Base-by-base conservation (phyloP, 2,888 invertebrate species). In the Cantharis lateralis region DNA sequence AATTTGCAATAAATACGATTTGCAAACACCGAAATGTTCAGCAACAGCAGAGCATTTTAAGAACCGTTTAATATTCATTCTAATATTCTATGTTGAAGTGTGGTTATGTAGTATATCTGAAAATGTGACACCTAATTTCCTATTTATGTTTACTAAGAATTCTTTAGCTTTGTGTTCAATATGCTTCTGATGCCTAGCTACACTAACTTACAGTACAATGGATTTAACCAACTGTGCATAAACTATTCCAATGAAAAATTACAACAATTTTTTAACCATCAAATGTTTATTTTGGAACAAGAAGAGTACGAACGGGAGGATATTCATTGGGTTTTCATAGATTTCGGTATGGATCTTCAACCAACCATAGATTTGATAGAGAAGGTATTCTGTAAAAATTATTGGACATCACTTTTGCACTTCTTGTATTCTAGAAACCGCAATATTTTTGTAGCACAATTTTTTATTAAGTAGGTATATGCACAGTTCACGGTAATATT, bases 211-310 rank as follows among this genome's bases (percentile, higher is more conserved):
- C 92, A 96, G 96, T 94, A 92, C 91, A 97, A 97, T 91, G 94
- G 96, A 88, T 97, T 97, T 92, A 96, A 97, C 91, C 97, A 97
- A 90, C 92, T 97, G 88, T 97, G 97, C 92, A 96, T 97, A 93
- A 97, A 97, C 92, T 97, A 96, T 92, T 96, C 96, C 87, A 97
- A 97, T 89, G 97, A 97, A 91, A 95, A 96, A 89, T 92, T 97
- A 85, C 97, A 97, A 90, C 97, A 97, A 88, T 97, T 95, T 91
- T 97, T 97, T 93, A 97, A 97, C 90, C 96, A 97, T 89, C 94
- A 96, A 91, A 97, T 97, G 97, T 97, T 97, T 91, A 94, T 97
- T 84, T 91, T 97, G 89, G 97, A 97, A 91, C 97, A 97, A 91
- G 97, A 97, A 89, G 96, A 97, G 88, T 97, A 97, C 91, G 95